phyloP scores from a whole-genome alignment of 2,888 invertebrate species.

The Napeogenes sylphis region DNA sequence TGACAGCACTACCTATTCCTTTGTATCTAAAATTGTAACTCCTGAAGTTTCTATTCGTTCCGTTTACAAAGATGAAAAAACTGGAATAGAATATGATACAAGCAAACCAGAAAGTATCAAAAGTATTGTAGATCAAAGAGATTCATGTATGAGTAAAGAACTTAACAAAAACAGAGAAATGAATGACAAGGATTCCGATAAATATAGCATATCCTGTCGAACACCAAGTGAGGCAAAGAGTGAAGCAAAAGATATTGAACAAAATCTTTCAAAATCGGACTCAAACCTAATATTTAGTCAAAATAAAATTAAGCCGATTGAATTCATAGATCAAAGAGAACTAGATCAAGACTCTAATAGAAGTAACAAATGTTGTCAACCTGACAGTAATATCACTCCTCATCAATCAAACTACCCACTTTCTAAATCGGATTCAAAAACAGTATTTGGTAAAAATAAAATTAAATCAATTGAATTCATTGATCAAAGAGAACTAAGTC shows the following conservation, averaged over 20 bases:
- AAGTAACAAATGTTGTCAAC: neutral
- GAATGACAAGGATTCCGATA: no score
- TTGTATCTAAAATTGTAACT: neutral
- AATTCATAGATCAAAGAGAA: slow-evolving; percentile 15
- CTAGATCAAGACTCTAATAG: slow-evolving; percentile 4
- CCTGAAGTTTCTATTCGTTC: neutral
- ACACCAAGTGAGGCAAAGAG: neutral
- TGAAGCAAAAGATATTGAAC: neutral
- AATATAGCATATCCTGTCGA: no score
- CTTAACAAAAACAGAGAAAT: neutral
- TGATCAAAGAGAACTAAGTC: slow-evolving; percentile 1
- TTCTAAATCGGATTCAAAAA: neutral
- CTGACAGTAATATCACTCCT: neutral
- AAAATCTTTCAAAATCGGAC: neutral
- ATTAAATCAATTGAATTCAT: slow-evolving; percentile 2
- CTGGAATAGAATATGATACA: slow-evolving; percentile 12
- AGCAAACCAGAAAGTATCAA: neutral
- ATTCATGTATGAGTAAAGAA: neutral
- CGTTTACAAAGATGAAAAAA: neutral
- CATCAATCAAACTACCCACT: neutral
- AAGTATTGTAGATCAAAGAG: slow-evolving; percentile 19
- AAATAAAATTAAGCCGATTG: neutral
- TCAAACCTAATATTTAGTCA: slow-evolving; percentile 1
- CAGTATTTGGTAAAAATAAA: slow-evolving; percentile 2
- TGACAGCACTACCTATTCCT: neutral